Percentiles rank a stretch among this genome's conserved stretches.
These are phyloP conservation scores for Cladorhizidae sp. DNA, from an alignment of 37 sponge, comb jelly and placozoan species.

Conservation along the genomic window DNA sequence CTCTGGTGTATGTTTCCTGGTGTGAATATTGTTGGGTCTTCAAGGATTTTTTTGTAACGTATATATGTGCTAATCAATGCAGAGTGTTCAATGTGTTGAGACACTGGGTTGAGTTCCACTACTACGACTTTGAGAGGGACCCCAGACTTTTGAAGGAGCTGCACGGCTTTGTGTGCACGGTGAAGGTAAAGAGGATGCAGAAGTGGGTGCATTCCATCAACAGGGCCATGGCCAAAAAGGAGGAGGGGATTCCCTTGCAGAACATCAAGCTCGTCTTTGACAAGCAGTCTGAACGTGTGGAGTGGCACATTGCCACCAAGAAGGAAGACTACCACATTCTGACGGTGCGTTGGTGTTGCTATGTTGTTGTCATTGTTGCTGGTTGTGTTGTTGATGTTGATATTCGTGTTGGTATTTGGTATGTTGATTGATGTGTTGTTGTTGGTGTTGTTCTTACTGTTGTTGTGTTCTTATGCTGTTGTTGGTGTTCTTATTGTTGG, in stretches of 20 bases:
- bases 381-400: no score
- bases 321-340: slow-evolving; percentile 63
- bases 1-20: no score
- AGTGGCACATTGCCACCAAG: slow-evolving; percentile 71
- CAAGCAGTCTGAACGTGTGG: slow-evolving; percentile 62
- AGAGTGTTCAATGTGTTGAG: slow-evolving; percentile 94
- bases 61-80: no score
- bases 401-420: no score
- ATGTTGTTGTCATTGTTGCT: no score
- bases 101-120: slow-evolving; percentile 97
- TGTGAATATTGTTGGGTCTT: no score
- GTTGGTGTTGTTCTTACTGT: no score
- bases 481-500: no score
- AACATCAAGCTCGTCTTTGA: slow-evolving; percentile 41
- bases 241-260: slow-evolving; percentile 13
- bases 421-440: no score
- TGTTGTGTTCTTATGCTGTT: no score
- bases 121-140: slow-evolving; percentile 93
- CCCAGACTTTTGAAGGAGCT: slow-evolving; percentile 61
- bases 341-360: slow-evolving; percentile 33
- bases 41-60: no score
- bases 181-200: slow-evolving; percentile 76
- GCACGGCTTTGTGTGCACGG: slow-evolving; percentile 61
- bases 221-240: slow-evolving; percentile 60
- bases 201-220: slow-evolving; percentile 90